Conservation (phyloP, 2,888 invertebrate species). For the Gibbula magus region DNA sequence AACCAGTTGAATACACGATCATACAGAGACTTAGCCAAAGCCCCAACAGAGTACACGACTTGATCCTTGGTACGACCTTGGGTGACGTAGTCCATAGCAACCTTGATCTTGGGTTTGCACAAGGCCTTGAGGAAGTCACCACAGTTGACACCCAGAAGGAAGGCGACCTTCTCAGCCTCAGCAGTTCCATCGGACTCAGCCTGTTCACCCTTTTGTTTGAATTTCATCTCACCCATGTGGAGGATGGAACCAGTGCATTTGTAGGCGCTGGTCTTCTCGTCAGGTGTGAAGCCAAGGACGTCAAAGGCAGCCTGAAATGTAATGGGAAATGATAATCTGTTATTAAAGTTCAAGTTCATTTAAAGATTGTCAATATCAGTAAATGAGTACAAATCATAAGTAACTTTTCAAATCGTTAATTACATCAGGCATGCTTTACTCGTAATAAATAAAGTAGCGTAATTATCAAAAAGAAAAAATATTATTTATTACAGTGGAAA, state of each 20-base stretch:
- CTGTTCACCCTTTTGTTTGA: slow-evolving; percentile 99
- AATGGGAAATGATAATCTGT: background rate
- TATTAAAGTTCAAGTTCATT: no score
- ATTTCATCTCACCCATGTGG: slow-evolving; percentile 92
- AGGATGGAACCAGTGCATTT: slow-evolving; percentile 26
- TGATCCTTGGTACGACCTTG: slow-evolving; percentile 96
- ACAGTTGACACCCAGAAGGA: slow-evolving; percentile 90
- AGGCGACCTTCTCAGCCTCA: slow-evolving; percentile 93
- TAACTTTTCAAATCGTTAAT: no score
- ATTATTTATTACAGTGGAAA: no score
- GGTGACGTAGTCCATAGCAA: slow-evolving; percentile 97
- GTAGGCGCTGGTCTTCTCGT: slow-evolving; percentile 96
- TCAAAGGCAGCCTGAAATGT: slow-evolving; percentile 93
- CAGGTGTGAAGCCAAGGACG: slow-evolving; percentile 95
- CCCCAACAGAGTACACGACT: slow-evolving; percentile 74
- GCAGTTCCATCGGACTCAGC: slow-evolving; percentile 69
- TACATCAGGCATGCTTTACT: no score
- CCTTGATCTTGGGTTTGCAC: slow-evolving; percentile 96
- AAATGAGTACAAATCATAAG: no score
- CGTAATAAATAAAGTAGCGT: no score
- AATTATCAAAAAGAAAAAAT: no score
- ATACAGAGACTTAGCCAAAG: slow-evolving; percentile 76
- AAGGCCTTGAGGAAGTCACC: slow-evolving; percentile 84
- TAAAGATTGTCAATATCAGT: no score
- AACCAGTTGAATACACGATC: slow-evolving; percentile 82